These are phyloP conservation scores for Enteromius paludinosus DNA, from an alignment of 2,797 vertebrate species.

Conservation along the genomic window DNA sequence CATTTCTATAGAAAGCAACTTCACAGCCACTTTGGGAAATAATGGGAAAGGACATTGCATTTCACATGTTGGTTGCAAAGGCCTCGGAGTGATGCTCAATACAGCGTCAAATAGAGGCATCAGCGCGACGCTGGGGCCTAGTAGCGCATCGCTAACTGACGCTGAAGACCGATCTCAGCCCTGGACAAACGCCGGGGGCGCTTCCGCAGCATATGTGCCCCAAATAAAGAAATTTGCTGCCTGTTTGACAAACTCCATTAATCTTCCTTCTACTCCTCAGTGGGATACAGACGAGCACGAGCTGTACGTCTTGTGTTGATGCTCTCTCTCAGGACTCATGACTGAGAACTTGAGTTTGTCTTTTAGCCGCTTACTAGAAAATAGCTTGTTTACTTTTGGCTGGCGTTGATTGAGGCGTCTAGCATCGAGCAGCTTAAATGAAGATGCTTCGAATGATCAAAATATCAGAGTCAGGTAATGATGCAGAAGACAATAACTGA, in stretches of 20 bases:
- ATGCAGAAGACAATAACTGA: constrained; percentile 70
- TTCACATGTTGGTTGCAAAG: constrained; percentile 47
- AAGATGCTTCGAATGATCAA: not conserved
- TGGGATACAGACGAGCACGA: constrained; percentile 46
- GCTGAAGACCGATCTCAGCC: constrained; percentile 59
- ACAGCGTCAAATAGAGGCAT: constrained; percentile 67
- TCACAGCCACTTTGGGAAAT: constrained; percentile 48
- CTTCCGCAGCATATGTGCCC: constrained; percentile 60
- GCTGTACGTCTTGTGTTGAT: constrained; percentile 44
- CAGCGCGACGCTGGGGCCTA: constrained; percentile 58
- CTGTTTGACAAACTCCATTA: constrained; percentile 52
- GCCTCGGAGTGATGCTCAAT: constrained; percentile 45
- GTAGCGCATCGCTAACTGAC: constrained; percentile 56
- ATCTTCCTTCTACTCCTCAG: constrained; percentile 48
- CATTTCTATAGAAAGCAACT: constrained; percentile 39
- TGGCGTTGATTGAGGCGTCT: not conserved
- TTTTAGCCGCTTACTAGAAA: constrained; percentile 19
- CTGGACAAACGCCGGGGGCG: constrained; percentile 49
- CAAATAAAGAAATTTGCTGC: constrained; percentile 68
- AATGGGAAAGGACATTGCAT: constrained; percentile 49
- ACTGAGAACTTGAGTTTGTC: not conserved
- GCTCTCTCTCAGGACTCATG: constrained; percentile 37
- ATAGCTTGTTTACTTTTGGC: constrained; percentile 34
- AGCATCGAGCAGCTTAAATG: not conserved
- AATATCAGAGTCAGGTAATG: constrained; percentile 60